Conservation (phyloP, 2,888 invertebrate genomes). For the Vesta saturnalis region DNA sequence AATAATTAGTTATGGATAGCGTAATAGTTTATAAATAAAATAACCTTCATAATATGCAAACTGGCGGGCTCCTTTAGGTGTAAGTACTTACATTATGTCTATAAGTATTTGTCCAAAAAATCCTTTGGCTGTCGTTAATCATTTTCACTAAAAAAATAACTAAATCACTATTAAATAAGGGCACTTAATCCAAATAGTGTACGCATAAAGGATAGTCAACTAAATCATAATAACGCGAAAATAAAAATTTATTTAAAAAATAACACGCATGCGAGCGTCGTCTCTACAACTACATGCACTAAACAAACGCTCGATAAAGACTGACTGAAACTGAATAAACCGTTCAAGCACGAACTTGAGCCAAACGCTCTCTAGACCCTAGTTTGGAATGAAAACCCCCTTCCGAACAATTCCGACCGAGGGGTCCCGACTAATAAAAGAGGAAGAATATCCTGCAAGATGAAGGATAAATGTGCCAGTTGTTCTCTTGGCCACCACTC, state of each 20-base stretch:
- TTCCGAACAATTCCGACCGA: conserved; percentile 36
- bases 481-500: conserved; percentile 29
- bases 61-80: background rate
- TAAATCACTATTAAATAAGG: conserved; percentile 11
- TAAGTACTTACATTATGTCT: conserved; percentile 17
- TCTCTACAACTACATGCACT: conserved; percentile 46
- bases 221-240: conserved; percentile 36
- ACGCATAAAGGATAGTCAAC: conserved; percentile 24
- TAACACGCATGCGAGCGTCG: conserved; percentile 39
- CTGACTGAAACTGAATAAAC: conserved; percentile 29
- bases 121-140: conserved; percentile 3
- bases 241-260: conserved; percentile 13
- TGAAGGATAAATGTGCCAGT: conserved; percentile 36
- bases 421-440: conserved; percentile 34
- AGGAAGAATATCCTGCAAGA: conserved; percentile 32
- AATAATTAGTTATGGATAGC: background rate
- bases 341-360: conserved; percentile 21
- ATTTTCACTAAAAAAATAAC: conserved; percentile 5
- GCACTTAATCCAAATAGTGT: conserved; percentile 27
- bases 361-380: conserved; percentile 24
- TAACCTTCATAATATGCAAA: conserved; percentile 17
- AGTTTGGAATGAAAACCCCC: conserved; percentile 28
- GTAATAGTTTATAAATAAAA: conserved; percentile 31
- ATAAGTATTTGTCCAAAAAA: background rate
- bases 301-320: conserved; percentile 44